Evolutionary conservation across 2,113 vertebrate genomes (phyloP).

Genomic region (Crypturellus undulatus): DNA sequence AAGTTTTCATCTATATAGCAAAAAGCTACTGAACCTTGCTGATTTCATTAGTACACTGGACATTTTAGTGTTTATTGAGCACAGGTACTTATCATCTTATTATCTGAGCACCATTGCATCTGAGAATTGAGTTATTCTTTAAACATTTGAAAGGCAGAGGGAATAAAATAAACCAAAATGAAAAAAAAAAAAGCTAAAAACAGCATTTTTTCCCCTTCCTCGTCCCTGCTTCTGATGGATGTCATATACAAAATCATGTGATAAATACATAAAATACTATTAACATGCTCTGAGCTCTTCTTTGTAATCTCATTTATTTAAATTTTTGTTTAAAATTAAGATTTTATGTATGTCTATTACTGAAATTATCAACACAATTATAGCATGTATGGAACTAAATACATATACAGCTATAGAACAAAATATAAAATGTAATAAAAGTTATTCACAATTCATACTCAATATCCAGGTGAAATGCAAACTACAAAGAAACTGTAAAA

Average conservation of each 20-base stretch:
- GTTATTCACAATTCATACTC: not conserved
- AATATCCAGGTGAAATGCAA: not conserved
- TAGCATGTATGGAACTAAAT: not conserved
- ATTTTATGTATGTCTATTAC: not conserved
- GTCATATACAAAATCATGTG: not conserved
- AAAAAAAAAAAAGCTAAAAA: not conserved
- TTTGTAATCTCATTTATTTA: not conserved
- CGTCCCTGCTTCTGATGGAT: not conserved
- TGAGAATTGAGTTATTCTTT: not conserved
- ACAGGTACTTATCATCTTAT: not conserved
- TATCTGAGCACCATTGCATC: not conserved
- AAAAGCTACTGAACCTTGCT: slow-evolving; percentile 2
- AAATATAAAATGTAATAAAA: not conserved
- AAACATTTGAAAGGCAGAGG: not conserved
- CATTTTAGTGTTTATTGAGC: not conserved
- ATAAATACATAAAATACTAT: not conserved
- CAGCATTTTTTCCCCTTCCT: not conserved
- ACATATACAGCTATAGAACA: not conserved
- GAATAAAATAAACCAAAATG: not conserved
- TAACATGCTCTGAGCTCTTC: not conserved
- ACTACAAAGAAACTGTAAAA: not conserved
- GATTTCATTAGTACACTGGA: slow-evolving; percentile 19
- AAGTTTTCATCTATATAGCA: not conserved
- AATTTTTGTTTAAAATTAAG: not conserved
- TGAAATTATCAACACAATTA: not conserved